Percentiles rank a stretch among this genome's conserved stretches.
Conservation (phyloP, 1,140 invertebrate genomes). For the Caenorhabditis brenneri region DNA sequence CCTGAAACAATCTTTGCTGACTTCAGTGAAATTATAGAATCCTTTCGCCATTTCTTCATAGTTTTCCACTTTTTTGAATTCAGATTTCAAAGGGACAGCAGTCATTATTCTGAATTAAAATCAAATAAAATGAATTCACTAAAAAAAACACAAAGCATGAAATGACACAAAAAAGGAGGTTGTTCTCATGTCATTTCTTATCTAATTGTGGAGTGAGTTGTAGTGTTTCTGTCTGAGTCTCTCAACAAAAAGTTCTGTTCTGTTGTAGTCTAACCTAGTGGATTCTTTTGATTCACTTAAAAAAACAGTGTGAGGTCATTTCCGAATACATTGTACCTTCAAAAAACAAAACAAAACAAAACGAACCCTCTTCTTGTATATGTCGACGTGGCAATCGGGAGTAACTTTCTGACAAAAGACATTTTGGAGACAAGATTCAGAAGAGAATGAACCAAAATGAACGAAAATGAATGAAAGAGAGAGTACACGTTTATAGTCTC, state of each 20-base stretch:
- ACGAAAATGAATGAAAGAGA: background rate
- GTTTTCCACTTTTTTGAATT: slow-evolving; percentile 28
- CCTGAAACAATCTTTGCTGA: background rate
- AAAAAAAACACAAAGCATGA: too few species aligned
- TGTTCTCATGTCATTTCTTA: background rate
- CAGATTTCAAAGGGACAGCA: background rate
- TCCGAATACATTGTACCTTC: background rate
- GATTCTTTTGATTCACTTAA: background rate
- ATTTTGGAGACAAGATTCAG: background rate
- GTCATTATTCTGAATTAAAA: slow-evolving; percentile 15
- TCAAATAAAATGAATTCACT: background rate
- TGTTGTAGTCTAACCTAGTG: background rate
- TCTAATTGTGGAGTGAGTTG: background rate
- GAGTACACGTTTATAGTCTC: background rate
- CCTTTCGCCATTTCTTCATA: background rate
- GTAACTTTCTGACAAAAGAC: background rate
- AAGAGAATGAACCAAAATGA: background rate
- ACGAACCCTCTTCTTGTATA: slow-evolving; percentile 6
- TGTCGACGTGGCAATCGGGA: background rate
- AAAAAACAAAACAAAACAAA: background rate
- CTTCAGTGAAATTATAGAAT: slow-evolving; percentile 27
- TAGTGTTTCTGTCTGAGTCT: background rate
- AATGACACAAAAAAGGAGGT: too few species aligned
- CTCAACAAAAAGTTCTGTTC: background rate
- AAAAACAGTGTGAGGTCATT: background rate